A percentile compares a stretch with the other conserved stretches of the same genome.
Conservation (phyloP, 2,113 vertebrate species). For the Calidris pygmaea region DNA sequence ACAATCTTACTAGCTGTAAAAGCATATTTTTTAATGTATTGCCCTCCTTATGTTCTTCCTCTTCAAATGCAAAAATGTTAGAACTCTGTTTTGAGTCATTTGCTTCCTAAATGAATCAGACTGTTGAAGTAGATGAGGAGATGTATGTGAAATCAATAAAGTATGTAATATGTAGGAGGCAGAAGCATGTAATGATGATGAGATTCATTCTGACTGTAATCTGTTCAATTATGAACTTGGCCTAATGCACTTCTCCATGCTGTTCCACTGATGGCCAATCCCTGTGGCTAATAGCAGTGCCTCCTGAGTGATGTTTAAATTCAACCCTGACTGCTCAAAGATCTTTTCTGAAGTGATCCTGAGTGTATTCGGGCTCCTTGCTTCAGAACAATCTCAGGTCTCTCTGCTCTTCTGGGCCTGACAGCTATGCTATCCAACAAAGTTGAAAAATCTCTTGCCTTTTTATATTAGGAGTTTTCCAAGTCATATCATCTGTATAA, state of each 20-base stretch:
- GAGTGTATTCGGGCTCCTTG: not conserved
- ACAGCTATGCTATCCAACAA: not conserved
- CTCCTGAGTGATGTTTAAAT: not conserved
- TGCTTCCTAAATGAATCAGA: not conserved
- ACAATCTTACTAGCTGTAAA: not conserved
- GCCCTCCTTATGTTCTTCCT: not conserved
- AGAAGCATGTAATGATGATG: not conserved
- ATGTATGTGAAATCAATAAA: not conserved
- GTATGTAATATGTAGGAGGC: not conserved
- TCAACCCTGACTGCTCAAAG: not conserved
- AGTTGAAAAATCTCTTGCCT: not conserved
- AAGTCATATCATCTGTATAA: not conserved
- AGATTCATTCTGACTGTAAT: not conserved
- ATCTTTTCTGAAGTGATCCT: not conserved
- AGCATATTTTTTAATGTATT: not conserved
- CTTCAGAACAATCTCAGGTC: not conserved
- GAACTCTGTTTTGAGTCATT: not conserved
- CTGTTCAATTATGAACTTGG: not conserved
- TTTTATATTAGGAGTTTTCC: not conserved
- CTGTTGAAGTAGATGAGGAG: not conserved
- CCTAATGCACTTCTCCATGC: not conserved
- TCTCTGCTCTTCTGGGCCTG: not conserved
- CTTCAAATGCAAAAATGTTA: not conserved
- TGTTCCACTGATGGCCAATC: not conserved
- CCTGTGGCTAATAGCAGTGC: not conserved